Evolutionary conservation across 2,888 invertebrate genomes (phyloP).

Genomic region (Charanyca ferruginea): DNA sequence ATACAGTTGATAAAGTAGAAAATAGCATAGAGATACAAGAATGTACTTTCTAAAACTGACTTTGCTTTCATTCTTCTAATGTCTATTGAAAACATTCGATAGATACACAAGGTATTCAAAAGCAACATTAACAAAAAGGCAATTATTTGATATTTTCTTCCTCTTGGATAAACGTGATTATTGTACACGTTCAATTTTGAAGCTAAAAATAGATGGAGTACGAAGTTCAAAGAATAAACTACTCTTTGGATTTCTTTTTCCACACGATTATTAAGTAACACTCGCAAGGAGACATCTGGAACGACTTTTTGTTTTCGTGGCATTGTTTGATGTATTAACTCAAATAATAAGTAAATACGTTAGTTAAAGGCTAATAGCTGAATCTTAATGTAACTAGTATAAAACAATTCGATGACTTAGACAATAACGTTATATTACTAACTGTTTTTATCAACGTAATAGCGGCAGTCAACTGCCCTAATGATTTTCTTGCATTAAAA

Average conservation of each 20-base stretch:
- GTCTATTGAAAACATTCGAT: neutral
- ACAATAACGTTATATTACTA: too few relatives aligned
- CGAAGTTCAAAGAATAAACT: neutral
- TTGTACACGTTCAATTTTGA: conserved; percentile 8
- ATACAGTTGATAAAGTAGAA: neutral
- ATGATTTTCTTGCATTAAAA: neutral
- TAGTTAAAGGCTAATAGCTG: neutral
- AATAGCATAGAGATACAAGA: neutral
- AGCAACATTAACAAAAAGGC: neutral
- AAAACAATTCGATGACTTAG: neutral
- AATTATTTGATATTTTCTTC: neutral
- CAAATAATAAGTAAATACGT: neutral
- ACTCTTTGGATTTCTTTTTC: neutral
- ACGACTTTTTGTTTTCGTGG: neutral
- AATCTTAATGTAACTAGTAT: neutral
- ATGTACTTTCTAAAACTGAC: neutral
- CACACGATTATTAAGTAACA: neutral
- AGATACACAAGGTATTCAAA: neutral
- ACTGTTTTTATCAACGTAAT: neutral
- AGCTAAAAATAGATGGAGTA: neutral
- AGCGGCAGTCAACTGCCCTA: neutral
- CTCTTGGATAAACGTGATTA: conserved; percentile 31
- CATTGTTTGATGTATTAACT: neutral
- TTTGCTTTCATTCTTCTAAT: neutral
- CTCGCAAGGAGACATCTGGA: neutral